Conservation (phyloP, 2,888 invertebrate species). For the Steinernema hermaphroditum region DNA sequence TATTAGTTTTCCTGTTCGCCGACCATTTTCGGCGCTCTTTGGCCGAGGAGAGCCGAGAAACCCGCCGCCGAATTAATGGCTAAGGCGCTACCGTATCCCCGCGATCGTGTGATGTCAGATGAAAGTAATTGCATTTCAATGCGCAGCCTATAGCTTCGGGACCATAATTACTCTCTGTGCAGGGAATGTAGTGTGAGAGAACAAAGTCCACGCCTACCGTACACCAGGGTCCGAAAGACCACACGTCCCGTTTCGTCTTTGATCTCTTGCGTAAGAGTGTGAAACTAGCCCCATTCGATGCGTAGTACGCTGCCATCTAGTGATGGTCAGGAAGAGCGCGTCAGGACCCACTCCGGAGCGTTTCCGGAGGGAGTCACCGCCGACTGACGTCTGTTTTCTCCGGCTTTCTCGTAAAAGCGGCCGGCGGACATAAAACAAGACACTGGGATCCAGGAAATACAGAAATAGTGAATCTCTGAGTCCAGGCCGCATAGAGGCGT, state of each 20-base stretch:
- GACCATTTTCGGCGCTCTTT: too few relatives aligned
- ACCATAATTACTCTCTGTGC: background rate
- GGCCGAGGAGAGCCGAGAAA: background rate
- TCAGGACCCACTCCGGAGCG: background rate
- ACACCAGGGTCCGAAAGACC: background rate
- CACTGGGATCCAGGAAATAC: too few relatives aligned
- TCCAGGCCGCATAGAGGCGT: too few relatives aligned
- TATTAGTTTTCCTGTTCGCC: background rate
- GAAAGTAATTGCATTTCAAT: background rate
- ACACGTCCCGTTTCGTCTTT: background rate
- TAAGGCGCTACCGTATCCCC: slow-evolving; percentile 13
- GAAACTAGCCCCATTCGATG: too few relatives aligned
- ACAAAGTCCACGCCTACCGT: slow-evolving; percentile 3
- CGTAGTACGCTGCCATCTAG: background rate
- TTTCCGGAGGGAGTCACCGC: background rate
- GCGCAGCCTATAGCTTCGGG: background rate
- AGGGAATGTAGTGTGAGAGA: background rate
- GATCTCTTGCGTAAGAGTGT: too few relatives aligned
- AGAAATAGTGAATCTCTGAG: too few relatives aligned
- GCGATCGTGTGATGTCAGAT: slow-evolving; percentile 8
- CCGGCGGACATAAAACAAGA: background rate
- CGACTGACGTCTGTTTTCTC: slow-evolving; percentile 2
- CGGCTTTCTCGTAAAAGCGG: background rate
- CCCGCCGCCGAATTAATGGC: slow-evolving; percentile 8
- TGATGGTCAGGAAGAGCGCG: background rate